Evolutionary conservation across 2,797 vertebrate genomes (phyloP), one percentile per base, ranked within the genome.

Genomic region (Parauchenoglanis ngamensis): DNA sequence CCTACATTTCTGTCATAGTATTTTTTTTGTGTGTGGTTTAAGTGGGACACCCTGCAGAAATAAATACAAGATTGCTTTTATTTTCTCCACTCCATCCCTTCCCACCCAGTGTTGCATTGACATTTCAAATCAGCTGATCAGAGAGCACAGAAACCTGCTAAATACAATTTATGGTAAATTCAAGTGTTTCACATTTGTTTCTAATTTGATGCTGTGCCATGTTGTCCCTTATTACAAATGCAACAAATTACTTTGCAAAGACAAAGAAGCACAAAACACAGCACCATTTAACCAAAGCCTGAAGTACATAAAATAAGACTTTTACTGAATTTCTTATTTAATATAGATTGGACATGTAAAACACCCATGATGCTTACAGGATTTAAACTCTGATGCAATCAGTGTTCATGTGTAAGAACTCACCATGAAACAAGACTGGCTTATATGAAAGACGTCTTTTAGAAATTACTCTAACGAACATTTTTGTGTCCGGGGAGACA

Each of bases 371-470:
- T 94, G 92, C 93, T 94, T 94, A 94, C 92, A 94, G 92, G 92
- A 93, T 93, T 94, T 49, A 77, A 94, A 94, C 92, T 92, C 89
- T 93, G 91, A 95, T 94, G 94, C 93, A 94, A 94, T 91, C 89
- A 89, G 92, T 94, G 92, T 92, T 91, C 93, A 93, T 92, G 92
- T 92, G 90, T 87, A 75, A 92, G 92, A 86, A 89, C 88, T 75
- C 90, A 89, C 87, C 77, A 68, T 75, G 49, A 57, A n/a, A 84
- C 35, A 56, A 79, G 25, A 80, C n/a, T 83, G 44, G 56, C 52
- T 84, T 72, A 86, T 80, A 91, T 89, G 92, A 91, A 94, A 44
- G 90, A 92, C 88, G 75, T 67, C 85, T 86, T 92, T 85, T 80
- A 13, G 21, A 72, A 89, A 83, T 83, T 56, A 31, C 46, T 57